Evolutionary conservation across 92 coral and sea anemone species (phyloP).

Genomic region (Paragorgia papillata): DNA sequence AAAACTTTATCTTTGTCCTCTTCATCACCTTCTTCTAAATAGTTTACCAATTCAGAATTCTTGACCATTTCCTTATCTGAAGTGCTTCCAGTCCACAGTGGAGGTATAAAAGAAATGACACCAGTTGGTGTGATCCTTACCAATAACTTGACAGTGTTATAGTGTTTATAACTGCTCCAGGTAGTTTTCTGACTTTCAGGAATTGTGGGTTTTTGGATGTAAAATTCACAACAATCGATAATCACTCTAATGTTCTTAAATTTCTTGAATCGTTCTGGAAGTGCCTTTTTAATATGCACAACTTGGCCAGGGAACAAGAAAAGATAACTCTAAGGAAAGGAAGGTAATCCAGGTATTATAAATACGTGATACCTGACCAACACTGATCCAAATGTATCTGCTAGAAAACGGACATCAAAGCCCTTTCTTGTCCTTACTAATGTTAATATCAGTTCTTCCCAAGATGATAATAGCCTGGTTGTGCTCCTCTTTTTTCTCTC

Average conservation of each 20-base stretch:
- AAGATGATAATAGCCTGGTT: constrained; percentile 26
- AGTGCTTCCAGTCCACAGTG: too few relatives aligned
- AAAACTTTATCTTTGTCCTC: constrained; percentile 61
- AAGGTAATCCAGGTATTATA: constrained; percentile 69
- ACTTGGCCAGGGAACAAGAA: constrained; percentile 69
- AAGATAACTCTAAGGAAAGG: constrained; percentile 63
- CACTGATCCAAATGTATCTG: constrained; percentile 54
- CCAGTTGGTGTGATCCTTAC: constrained; percentile 70
- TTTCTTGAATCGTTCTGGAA: constrained; percentile 55
- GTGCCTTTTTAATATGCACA: constrained; percentile 45
- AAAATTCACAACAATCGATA: constrained; percentile 61
- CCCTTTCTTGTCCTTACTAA: constrained; percentile 61
- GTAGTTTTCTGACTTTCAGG: too few relatives aligned
- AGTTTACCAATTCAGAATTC: constrained; percentile 55
- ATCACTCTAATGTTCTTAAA: constrained; percentile 60
- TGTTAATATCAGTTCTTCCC: constrained; percentile 42
- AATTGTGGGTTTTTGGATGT: constrained; percentile 53
- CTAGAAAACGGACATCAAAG: constrained; percentile 64
- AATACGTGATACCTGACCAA: constrained; percentile 38
- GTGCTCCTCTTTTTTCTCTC: background rate
- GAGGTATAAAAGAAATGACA: constrained; percentile 65
- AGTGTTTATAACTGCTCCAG: constrained; percentile 72
- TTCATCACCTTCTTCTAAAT: constrained; percentile 68
- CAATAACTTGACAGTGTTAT: constrained; percentile 60
- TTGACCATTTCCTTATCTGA: constrained; percentile 69